Evolutionary conservation across 2,113 vertebrate species (phyloP).

Genomic region (Polypterus bichir): DNA sequence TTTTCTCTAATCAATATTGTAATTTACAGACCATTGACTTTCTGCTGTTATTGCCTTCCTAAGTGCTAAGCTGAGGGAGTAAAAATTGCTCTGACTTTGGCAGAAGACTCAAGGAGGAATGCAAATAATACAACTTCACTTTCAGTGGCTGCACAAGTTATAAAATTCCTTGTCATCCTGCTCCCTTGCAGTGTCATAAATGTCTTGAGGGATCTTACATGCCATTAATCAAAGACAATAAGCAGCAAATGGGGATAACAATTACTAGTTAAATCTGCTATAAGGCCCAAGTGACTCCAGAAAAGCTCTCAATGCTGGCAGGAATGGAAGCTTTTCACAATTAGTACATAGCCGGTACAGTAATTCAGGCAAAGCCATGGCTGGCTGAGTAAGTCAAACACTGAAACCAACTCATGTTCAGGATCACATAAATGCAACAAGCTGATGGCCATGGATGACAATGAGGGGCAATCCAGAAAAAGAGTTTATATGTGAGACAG

Average conservation of each 20-base stretch:
- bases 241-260: neutral
- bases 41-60: slow-evolving; percentile 19
- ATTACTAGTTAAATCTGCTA: neutral
- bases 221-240: neutral
- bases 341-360: no score
- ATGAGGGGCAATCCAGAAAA: no score
- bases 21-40: slow-evolving; percentile 34
- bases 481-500: no score
- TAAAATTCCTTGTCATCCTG: slow-evolving; percentile 29
- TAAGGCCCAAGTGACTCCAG: neutral
- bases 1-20: slow-evolving; percentile 31
- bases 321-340: no score
- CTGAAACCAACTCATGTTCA: no score
- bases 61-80: slow-evolving; percentile 21
- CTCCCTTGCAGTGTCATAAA: slow-evolving; percentile 19
- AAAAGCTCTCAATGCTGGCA: neutral
- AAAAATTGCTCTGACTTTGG: slow-evolving; percentile 27
- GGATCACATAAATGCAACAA: no score
- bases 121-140: slow-evolving; percentile 29
- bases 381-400: no score
- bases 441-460: no score
- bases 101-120: slow-evolving; percentile 39
- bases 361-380: no score
- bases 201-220: neutral
- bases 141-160: slow-evolving; percentile 19